phyloP scores from a whole-genome alignment of 1,140 invertebrate species.

The Habropoda laboriosa region DNA sequence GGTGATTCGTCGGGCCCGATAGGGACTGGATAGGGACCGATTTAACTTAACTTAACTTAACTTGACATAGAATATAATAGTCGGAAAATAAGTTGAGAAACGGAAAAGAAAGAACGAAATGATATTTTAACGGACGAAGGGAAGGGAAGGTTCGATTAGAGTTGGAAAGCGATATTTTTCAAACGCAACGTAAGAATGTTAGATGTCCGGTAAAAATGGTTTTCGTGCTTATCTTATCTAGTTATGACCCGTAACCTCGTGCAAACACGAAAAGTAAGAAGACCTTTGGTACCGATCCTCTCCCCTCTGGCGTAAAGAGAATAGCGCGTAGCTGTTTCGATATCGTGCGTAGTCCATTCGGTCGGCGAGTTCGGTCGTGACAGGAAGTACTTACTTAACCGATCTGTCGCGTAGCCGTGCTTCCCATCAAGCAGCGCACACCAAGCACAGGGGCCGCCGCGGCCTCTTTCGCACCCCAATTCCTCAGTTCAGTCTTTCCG shows the following conservation, averaged over 20 bases:
- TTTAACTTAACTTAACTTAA: too few relatives aligned
- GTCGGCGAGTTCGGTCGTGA: slow-evolving; percentile 48
- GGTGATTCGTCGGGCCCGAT: too few relatives aligned
- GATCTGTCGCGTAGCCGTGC: slow-evolving; percentile 36
- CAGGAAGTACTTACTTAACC: slow-evolving; percentile 73
- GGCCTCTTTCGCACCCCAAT: slow-evolving; percentile 40
- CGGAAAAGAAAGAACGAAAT: too few relatives aligned
- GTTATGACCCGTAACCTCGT: slow-evolving; percentile 36
- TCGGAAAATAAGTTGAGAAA: too few relatives aligned
- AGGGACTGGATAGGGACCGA: too few relatives aligned
- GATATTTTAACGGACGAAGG: not conserved
- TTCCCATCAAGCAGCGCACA: slow-evolving; percentile 40
- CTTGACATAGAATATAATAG: too few relatives aligned
- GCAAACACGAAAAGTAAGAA: slow-evolving; percentile 48
- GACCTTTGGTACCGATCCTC: slow-evolving; percentile 51
- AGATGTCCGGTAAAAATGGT: not conserved
- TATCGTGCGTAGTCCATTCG: slow-evolving; percentile 59
- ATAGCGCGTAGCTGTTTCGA: slow-evolving; percentile 1
- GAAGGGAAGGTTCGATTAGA: not conserved
- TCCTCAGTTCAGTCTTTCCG: slow-evolving; percentile 34
- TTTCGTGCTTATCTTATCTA: slow-evolving; percentile 51
- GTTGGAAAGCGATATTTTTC: not conserved
- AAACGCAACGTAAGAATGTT: not conserved
- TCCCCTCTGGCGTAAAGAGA: slow-evolving; percentile 22
- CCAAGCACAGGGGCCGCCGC: too few relatives aligned